Evolutionary conservation across 2,797 vertebrate genomes (phyloP).

Genomic region (Triplophysa bombifrons): DNA sequence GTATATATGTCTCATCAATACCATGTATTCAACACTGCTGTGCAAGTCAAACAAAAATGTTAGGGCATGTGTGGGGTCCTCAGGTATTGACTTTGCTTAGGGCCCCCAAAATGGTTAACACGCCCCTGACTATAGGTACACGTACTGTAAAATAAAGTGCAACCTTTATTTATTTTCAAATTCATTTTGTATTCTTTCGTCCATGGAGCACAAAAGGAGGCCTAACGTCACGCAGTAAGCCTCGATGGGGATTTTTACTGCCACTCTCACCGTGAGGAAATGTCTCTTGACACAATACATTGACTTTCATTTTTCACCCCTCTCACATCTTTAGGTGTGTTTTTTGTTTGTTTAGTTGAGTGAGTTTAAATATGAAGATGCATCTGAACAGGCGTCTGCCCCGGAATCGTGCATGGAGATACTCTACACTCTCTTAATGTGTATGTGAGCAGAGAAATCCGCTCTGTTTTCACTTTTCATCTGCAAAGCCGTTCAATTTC

Average conservation of each 20-base stretch:
- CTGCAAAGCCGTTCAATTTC: slow-evolving; percentile 46
- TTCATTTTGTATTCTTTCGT: background rate
- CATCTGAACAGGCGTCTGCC: slow-evolving; percentile 28
- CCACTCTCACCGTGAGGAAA: background rate
- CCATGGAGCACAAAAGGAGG: background rate
- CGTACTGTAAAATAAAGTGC: too few species aligned
- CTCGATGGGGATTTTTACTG: background rate
- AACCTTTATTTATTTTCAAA: too few species aligned
- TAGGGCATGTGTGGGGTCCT: too few species aligned
- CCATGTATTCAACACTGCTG: too few species aligned
- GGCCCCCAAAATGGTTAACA: too few species aligned
- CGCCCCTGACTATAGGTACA: too few species aligned
- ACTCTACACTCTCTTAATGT: slow-evolving; percentile 17
- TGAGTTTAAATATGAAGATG: slow-evolving; percentile 24
- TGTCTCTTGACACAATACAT: background rate
- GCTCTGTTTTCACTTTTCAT: slow-evolving; percentile 16
- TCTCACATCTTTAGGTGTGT: background rate
- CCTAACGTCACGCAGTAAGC: background rate
- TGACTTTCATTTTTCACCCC: background rate
- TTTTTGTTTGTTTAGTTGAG: slow-evolving; percentile 9
- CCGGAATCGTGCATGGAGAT: background rate
- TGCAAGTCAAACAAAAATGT: too few species aligned
- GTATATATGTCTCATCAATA: too few species aligned
- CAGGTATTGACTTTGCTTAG: too few species aligned
- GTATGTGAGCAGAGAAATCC: slow-evolving; percentile 14